Evolutionary conservation across 2,797 vertebrate species (phyloP), one percentile per base, ranked within the genome.

Genomic region (Vultur gryphus): DNA sequence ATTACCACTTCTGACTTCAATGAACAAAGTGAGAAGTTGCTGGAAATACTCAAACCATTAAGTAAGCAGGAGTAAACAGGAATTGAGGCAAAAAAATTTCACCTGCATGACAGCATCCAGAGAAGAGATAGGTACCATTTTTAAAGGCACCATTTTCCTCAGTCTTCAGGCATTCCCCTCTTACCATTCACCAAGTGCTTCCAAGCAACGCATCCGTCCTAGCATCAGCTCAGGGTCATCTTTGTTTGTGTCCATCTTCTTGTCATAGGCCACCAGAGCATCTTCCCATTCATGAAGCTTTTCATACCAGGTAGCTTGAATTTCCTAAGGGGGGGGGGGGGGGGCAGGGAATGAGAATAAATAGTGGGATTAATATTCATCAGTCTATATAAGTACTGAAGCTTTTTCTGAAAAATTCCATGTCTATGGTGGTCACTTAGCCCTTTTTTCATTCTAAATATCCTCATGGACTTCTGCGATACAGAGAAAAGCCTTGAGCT

Each of bases 261-360:
- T 99, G 96, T 99, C 99, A 7, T 99, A 99, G 44, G 99, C 99
- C 26, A 99, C 98, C 58, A 99, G 97, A 20, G 99, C 99, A 87
- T 99, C 99, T 92, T 99, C 99, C 99, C 99, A 99, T 91, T 99
- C 99, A 4, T 99, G 99, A 9, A 99, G 98, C 78, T 99, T 99
- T 98, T 99, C 99, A 49, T 99, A 99, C 99, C 99, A 99, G 52
- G 99, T 99, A 84, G 99, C 99, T 97, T 99, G 99, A 98, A 99
- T 99, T 98, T 99, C 99, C 99, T 99, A 95, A 48, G 52, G 9
- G 10, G 49, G 4, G 9, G 39, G 1, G 3, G n/a, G n/a, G 35
- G 35, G 35, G 9, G 37, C 37, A 49, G 18, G 13, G 33, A 9
- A 23, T 19, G 48, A 78, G 31, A 52, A 70, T 57, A 41, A 80